Evolutionary conservation across 2,113 vertebrate species (phyloP), one percentile per base, ranked within the genome.

Genomic region (Festucalex cinctus): DNA sequence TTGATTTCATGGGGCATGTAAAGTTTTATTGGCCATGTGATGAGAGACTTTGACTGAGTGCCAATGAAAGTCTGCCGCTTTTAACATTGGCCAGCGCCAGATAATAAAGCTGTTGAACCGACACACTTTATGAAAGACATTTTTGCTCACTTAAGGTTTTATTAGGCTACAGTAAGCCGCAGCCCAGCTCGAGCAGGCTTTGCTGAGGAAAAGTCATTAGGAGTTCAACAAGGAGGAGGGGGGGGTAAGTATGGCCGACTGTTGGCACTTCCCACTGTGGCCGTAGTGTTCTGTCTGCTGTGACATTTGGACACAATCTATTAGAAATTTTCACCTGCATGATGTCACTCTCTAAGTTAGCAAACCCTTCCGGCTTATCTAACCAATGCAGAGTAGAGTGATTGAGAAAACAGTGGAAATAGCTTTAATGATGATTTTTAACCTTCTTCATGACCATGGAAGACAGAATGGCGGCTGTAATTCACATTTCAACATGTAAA

Each of bases 131-230:
- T 88, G 87, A 89, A 90, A 82, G 83, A 83, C 83, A 70, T 87
- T 90, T 89, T 89, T 85, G 85, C 85, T 84, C 88, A 85, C 90
- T 90, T 88, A 88, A 79, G 66, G 81, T 88, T 92, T 91, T 91
- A 92, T 91, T 90, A 82, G 80, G 82, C 69, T 70, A 72, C 80
- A 80, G 76, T 71, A 88, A 85, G 69, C 73, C 70, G 64, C 66
- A 57, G 78, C 70, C n/a, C 24, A n/a, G 60, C 65, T 78, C 3
- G 5, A n/a, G 36, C 20, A 3, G 17, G 20, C 36, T 32, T n/a
- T n/a, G 74, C 69, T 60, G 74, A 75, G 74, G 53, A 69, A 85
- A 83, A 81, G 74, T 82, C 83, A 82, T 85, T 81, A 80, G 44
- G 78, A 85, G 68, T 79, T 83, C 22, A 39, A 13, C 9, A 0